Conservation (phyloP, 2,888 invertebrate species). For the Pterostichus madidus region DNA sequence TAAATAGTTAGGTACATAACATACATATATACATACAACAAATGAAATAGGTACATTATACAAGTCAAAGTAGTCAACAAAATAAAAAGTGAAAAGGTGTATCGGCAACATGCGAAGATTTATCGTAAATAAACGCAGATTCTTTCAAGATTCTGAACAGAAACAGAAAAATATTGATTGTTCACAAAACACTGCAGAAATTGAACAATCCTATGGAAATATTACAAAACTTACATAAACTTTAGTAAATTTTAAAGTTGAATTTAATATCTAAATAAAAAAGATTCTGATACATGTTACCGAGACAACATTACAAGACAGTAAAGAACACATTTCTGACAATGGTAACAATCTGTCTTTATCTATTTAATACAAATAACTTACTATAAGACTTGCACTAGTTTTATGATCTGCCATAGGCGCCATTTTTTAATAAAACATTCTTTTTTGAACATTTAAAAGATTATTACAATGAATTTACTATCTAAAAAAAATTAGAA, state of each 20-base stretch:
- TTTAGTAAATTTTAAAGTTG: no score
- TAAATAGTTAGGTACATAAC: constrained; percentile 67
- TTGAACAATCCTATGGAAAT: no score
- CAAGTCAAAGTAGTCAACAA: constrained; percentile 65
- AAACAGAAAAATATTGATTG: not conserved
- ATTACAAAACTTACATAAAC: no score
- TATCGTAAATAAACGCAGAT: not conserved
- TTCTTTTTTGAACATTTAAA: no score
- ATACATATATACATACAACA: constrained; percentile 66
- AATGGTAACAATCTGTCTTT: constrained; percentile 67
- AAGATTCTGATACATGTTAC: constrained; percentile 32
- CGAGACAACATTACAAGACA: constrained; percentile 67
- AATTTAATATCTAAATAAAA: not conserved
- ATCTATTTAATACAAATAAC: constrained; percentile 44
- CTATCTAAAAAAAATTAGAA: no score
- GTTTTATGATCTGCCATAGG: constrained; percentile 28
- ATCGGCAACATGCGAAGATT: constrained; percentile 48
- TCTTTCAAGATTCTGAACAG: not conserved
- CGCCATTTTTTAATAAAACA: not conserved
- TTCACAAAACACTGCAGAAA: not conserved
- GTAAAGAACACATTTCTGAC: constrained; percentile 65
- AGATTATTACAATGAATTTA: no score
- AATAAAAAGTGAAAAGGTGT: constrained; percentile 44
- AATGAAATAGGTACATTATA: constrained; percentile 63
- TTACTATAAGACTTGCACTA: constrained; percentile 49